phyloP scores from a whole-genome alignment of 1,140 invertebrate genomes.

The Achroia grisella region DNA sequence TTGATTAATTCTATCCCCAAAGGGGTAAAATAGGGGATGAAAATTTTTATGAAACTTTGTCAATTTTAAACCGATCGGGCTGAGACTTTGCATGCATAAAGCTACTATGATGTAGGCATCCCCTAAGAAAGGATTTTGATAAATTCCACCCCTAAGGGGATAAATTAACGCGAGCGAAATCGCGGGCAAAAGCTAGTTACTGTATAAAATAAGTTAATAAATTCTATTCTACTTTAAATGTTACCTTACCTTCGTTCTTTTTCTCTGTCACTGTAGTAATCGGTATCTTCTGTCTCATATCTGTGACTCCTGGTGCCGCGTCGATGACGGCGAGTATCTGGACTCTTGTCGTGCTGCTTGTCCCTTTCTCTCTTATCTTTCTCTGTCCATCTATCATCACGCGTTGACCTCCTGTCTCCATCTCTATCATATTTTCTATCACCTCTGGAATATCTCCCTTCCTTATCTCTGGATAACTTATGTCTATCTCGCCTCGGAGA shows the following conservation, averaged over 20 bases:
- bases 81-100: too few relatives aligned
- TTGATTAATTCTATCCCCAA: too few relatives aligned
- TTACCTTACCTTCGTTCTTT: slow-evolving; percentile 1
- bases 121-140: too few relatives aligned
- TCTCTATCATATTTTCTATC: slow-evolving; percentile 56
- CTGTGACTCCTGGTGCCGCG: slow-evolving; percentile 23
- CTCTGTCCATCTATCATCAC: slow-evolving; percentile 44
- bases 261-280: slow-evolving; percentile 5
- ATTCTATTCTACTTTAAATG: too few relatives aligned
- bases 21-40: too few relatives aligned
- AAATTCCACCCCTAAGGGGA: too few relatives aligned
- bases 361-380: slow-evolving; percentile 24
- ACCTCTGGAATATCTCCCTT: slow-evolving; percentile 47
- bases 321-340: slow-evolving; percentile 10
- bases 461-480: slow-evolving; percentile 39
- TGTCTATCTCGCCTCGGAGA: slow-evolving; percentile 54
- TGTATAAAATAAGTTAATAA: background rate
- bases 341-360: slow-evolving; percentile 15
- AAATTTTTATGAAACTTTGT: too few relatives aligned
- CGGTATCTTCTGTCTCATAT: slow-evolving; percentile 15
- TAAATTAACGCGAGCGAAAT: too few relatives aligned
- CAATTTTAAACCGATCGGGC: too few relatives aligned
- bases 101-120: too few relatives aligned
- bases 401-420: slow-evolving; percentile 33
- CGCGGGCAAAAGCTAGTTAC: too few relatives aligned